A percentile compares a stretch with the other conserved stretches of the same genome.
These are phyloP conservation scores for Lophius americanus DNA, from an alignment of 2,797 vertebrate genomes.

Conservation along the genomic window DNA sequence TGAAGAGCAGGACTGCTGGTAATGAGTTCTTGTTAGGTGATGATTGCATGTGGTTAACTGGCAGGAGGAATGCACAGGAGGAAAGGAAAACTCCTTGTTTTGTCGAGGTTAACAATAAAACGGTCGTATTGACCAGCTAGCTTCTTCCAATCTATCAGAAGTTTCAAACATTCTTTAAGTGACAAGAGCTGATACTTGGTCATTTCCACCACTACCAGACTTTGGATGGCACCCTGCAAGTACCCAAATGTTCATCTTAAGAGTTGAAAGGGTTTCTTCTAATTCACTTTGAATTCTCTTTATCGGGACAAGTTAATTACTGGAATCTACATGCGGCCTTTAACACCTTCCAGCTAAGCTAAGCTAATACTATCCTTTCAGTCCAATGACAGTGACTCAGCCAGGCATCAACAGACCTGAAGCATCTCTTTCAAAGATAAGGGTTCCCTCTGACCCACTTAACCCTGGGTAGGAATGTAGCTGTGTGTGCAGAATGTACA, in stretches of 20 bases:
- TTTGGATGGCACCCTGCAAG: conserved; percentile 2
- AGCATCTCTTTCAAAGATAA: conserved; percentile 66
- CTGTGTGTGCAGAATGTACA: conserved; percentile 71
- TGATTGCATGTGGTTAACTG: conserved; percentile 60
- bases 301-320: conserved; percentile 9
- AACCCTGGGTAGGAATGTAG: conserved; percentile 70
- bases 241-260: conserved; percentile 5
- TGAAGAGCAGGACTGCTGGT: conserved; percentile 49
- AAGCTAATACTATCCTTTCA: conserved; percentile 7
- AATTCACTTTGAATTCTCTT: conserved; percentile 1
- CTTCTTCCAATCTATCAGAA: conserved; percentile 19
- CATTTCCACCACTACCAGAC: background rate
- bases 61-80: conserved; percentile 52
- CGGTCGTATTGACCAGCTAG: conserved; percentile 25
- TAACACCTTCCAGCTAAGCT: conserved; percentile 6
- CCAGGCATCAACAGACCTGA: conserved; percentile 39
- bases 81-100: conserved; percentile 40
- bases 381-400: conserved; percentile 9
- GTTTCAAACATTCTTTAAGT: conserved; percentile 23
- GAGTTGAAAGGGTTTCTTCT: conserved; percentile 10
- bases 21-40: conserved; percentile 41
- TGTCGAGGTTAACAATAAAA: conserved; percentile 58
- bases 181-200: conserved; percentile 7
- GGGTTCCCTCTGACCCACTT: conserved; percentile 68
- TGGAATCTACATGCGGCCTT: background rate